Base-by-base conservation (phyloP, 2,888 invertebrate species). In the Leucophenga maculata region DNA sequence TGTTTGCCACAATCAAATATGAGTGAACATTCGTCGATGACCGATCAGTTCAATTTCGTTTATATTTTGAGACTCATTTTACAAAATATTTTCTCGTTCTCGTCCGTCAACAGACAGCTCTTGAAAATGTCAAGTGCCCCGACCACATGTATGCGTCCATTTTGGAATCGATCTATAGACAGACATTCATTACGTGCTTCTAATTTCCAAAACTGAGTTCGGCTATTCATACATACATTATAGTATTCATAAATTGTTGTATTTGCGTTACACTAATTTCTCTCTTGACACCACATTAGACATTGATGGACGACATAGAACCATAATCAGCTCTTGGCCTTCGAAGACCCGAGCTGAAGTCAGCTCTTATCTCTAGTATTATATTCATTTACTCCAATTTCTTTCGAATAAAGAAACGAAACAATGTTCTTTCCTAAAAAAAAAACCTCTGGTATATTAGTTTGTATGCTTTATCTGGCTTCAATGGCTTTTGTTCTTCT, bases 371-470 rank as follows among this genome's bases (percentile, higher is more conserved):
- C 39, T 44, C 44, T 14, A 8, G 32, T 8, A 32, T 32, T 32
- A 3, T 4, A 72, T 80, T 83, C 82, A 83, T 80, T 80, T 77
- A 70, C 20, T 67, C 65, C 72, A 62, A 71, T 75, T 71, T 69
- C 69, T 73, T 69, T 65, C 71, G 70, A 66, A 46, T 78, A 22
- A 54, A 65, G 60, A 71, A 59, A 59, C 3, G n/a, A 31, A 59
- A 48, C 13, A 48, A 48, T 48, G 16, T 48, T 48, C 48, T 13
- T 48, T 48, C 11, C 11, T 77, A 77, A 71, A 75, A 74, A 81
- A 83, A 83, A 83, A 83, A 78, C n/a, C n/a, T n/a, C n/a, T n/a
- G n/a, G n/a, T 75, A 72, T 69, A 66, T 78, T 71, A 78, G 65
- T 71, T 73, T 66, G 54, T 69, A 50, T 66, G 68, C 22, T 52